Evolutionary conservation across 2,888 invertebrate species (phyloP), one percentile per base, ranked within the genome.

Genomic region (Watsonalla binaria): DNA sequence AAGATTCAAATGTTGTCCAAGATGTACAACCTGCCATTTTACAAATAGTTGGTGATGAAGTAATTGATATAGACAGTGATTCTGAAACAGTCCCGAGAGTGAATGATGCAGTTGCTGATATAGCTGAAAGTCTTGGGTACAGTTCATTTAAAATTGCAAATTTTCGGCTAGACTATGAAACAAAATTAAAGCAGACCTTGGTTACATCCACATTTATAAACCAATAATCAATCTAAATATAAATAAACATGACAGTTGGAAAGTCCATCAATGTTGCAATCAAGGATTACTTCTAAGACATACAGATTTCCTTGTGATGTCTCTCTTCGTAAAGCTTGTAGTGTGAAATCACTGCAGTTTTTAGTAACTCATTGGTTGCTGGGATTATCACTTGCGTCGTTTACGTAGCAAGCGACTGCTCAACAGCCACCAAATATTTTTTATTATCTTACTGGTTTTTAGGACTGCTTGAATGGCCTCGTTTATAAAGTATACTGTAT

Each of bases 21-120:
- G 62, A 63, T 51, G 58, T 60, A 47, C 54, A 54, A 51, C 57
- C 56, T 56, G 56, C 62, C 46, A 59, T 54, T 8, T 65, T 76
- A 59, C 66, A 69, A 54, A 62, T 67, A 47, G 66, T 63, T 56
- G 71, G 71, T 62, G 72, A 70, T 52, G 68, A 71, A 51, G 60
- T 11, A 42, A 42, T 42, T 42, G 42, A 62, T 42, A 63, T 58
- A 56, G 65, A 62, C 46, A 56, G 57, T 53, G 54, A 57, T 45
- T 51, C 51, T 47, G 69, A 67, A 15, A 57, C 64, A 2, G 59
- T 47, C 51, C 54, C 53, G 13, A 53, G 58, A 59, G 63, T 70
- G 61, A 53, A 54, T 54, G 50, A 65, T 6, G 52, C 74, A 48
- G 54, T 65, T 35, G 54, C 53, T 55, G 60, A 65, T 33, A 59